These are phyloP conservation scores for Synodontis membranacea DNA, from an alignment of 2,113 vertebrate species.

Conservation along the genomic window DNA sequence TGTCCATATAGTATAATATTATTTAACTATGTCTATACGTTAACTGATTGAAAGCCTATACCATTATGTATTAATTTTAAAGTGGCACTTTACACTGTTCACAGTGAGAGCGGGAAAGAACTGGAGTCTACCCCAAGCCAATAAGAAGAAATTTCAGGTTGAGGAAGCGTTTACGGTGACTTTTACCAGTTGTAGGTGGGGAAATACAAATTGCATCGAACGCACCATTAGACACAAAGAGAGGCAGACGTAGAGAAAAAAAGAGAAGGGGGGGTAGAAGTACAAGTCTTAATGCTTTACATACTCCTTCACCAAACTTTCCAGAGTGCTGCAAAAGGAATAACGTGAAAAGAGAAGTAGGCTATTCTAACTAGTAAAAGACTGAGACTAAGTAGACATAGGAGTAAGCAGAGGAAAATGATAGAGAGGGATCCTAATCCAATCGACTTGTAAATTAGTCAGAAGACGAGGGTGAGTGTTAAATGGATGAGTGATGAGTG, in stretches of 20 bases:
- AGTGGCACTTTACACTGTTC: background rate
- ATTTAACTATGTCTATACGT: no score
- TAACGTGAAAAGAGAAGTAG: background rate
- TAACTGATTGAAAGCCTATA: background rate
- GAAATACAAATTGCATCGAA: background rate
- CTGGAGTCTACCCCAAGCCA: background rate
- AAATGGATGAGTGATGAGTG: slow-evolving; percentile 7
- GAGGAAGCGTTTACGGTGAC: background rate
- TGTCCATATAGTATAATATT: no score
- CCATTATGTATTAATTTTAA: background rate
- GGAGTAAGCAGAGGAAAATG: slow-evolving; percentile 19
- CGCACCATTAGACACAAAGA: background rate
- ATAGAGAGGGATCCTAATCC: background rate
- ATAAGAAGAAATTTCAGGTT: background rate
- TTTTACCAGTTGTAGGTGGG: background rate
- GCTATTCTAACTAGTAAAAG: background rate
- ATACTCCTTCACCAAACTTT: background rate
- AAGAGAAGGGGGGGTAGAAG: slow-evolving; percentile 10
- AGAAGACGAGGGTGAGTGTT: background rate
- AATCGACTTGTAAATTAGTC: slow-evolving; percentile 26
- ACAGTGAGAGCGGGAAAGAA: background rate
- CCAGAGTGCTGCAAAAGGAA: background rate
- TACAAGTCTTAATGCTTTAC: background rate
- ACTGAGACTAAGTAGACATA: background rate
- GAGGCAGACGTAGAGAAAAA: background rate